These are phyloP conservation scores for Patiria pectinifera DNA, from an alignment of 53 echinoderm and acorn worm species.

Conservation along the genomic window DNA sequence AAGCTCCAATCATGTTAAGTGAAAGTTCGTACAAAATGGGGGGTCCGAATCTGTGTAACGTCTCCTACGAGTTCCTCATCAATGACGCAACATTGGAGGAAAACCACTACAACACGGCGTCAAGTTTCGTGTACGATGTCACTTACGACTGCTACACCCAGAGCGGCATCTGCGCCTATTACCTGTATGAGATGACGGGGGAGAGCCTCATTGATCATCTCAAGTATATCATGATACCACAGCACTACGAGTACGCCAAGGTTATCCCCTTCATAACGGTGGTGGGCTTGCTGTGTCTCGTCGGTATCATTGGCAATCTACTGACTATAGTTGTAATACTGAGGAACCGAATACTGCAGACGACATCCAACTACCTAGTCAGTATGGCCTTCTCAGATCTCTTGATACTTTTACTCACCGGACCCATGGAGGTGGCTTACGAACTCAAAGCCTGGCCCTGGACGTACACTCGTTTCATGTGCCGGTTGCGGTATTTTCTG, in stretches of 20 bases:
- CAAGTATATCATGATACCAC: constrained; percentile 35
- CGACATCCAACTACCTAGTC: constrained; percentile 89
- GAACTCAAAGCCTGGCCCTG: constrained; percentile 88
- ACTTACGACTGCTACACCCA: constrained; percentile 16
- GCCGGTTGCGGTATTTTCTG: constrained; percentile 81
- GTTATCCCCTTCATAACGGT: constrained; percentile 80
- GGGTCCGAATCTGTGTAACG: constrained; percentile 14
- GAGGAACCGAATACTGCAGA: constrained; percentile 85
- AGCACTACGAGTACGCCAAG: constrained; percentile 48
- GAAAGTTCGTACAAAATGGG: not conserved
- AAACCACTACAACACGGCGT: constrained; percentile 36
- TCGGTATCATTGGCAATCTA: constrained; percentile 88
- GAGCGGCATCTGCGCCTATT: constrained; percentile 13
- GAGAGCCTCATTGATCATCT: constrained; percentile 31
- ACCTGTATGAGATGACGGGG: constrained; percentile 51
- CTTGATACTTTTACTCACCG: constrained; percentile 82
- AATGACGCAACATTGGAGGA: not conserved
- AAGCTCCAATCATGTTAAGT: not conserved
- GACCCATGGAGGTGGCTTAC: constrained; percentile 86
- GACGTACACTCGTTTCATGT: constrained; percentile 85
- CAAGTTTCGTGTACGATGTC: constrained; percentile 25
- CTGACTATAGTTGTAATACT: constrained; percentile 91
- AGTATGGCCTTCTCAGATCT: constrained; percentile 94
- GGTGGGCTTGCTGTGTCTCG: constrained; percentile 63
- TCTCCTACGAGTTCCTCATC: constrained; percentile 27